A percentile compares a stretch with the other conserved stretches of the same genome.
phyloP scores from a whole-genome alignment of 2,797 vertebrate species.

The Morelia viridis region DNA sequence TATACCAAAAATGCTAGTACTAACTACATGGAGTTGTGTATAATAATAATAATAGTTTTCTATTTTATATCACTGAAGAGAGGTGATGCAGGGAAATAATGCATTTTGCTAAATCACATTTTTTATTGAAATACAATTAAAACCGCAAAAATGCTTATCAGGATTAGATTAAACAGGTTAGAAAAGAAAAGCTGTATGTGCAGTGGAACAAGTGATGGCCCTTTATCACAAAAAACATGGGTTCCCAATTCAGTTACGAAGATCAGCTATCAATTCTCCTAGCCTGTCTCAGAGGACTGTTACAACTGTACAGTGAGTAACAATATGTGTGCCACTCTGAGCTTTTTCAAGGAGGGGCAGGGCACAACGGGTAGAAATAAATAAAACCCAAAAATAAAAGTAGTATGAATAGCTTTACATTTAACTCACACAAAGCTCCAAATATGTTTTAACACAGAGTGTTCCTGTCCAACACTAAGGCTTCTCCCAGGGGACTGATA shows the following conservation, averaged over 20 bases:
- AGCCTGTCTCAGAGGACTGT: neutral
- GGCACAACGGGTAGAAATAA: neutral
- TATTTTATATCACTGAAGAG: neutral
- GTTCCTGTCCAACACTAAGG: conserved; percentile 36
- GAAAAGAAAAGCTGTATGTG: neutral
- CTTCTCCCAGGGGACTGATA: neutral
- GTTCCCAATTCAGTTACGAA: neutral
- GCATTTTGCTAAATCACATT: neutral
- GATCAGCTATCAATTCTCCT: neutral
- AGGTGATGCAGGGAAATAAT: neutral
- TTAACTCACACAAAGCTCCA: neutral
- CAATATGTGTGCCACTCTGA: too few species aligned
- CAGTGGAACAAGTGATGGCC: too few species aligned
- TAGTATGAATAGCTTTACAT: neutral
- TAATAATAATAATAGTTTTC: neutral
- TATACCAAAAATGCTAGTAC: neutral
- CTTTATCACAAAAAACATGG: neutral
- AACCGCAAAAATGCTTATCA: neutral
- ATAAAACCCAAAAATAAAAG: neutral
- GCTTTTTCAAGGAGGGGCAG: neutral
- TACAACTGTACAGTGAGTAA: neutral
- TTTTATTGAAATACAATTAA: neutral
- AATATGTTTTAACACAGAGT: neutral
- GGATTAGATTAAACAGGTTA: neutral
- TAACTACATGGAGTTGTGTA: neutral